Percentiles rank a stretch among this genome's conserved stretches.
Evolutionary conservation across 2,113 vertebrate genomes (phyloP).

Genomic region (Vidua chalybeata): DNA sequence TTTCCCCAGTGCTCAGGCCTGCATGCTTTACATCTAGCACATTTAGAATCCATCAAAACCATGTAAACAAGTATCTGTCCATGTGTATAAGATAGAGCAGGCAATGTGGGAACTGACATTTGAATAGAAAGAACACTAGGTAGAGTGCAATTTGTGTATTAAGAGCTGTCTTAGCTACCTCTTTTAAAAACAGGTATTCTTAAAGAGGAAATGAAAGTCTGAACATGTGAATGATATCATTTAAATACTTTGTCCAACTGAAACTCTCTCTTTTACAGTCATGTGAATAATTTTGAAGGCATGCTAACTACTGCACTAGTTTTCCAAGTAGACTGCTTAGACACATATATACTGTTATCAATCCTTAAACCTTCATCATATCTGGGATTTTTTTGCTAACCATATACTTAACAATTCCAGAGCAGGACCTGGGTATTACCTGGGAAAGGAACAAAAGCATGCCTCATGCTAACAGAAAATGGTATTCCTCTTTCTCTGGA

Average conservation of each 20-base stretch:
- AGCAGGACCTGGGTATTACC: slow-evolving; percentile 71
- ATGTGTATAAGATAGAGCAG: neutral
- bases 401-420: neutral
- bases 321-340: neutral
- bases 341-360: neutral
- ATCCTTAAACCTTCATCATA: neutral
- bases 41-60: neutral
- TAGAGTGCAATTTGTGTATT: neutral
- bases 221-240: neutral
- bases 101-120: neutral
- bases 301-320: neutral
- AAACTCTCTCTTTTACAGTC: neutral
- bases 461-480: slow-evolving; percentile 93
- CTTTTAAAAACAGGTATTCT: neutral
- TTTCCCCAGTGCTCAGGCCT: neutral
- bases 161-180: neutral
- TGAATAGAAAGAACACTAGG: neutral
- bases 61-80: neutral
- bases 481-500: slow-evolving; percentile 70
- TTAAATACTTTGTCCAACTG: neutral
- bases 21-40: neutral
- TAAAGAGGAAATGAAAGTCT: neutral
- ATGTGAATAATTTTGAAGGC: neutral
- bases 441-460: slow-evolving; percentile 93
- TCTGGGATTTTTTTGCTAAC: neutral